Evolutionary conservation across 2,888 invertebrate genomes (phyloP).

Genomic region (Amphipoea lucens): DNA sequence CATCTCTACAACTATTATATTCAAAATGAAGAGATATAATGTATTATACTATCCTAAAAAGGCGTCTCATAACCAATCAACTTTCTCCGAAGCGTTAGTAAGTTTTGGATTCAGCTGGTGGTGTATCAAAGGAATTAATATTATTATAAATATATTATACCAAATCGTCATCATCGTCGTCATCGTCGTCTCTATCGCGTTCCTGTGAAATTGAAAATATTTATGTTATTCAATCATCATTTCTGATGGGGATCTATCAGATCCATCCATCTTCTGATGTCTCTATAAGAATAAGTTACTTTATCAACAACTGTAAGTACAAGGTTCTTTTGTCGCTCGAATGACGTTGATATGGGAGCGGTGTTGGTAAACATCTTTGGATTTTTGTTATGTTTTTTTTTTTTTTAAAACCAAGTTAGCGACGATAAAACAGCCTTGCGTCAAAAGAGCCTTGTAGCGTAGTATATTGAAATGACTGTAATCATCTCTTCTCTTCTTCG

Average conservation of each 20-base stretch:
- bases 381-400: neutral
- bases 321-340: neutral
- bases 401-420: neutral
- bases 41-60: neutral
- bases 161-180: conserved; percentile 38
- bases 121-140: neutral
- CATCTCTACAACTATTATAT: neutral
- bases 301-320: neutral
- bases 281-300: neutral
- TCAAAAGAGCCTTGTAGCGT: neutral
- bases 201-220: conserved; percentile 31
- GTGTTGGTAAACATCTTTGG: too few species aligned
- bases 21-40: neutral
- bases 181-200: conserved; percentile 11
- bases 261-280: neutral
- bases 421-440: too few species aligned
- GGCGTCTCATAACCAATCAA: neutral
- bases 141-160: conserved; percentile 29
- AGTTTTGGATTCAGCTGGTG: neutral
- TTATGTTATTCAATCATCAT: neutral
- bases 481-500: neutral
- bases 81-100: neutral
- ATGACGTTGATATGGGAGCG: neutral
- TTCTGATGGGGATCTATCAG: too few species aligned
- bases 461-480: neutral